A percentile compares a stretch with the other conserved stretches of the same genome.
Conservation (phyloP, 2,888 invertebrate species). For the Caenorhabditis panamensis region DNA sequence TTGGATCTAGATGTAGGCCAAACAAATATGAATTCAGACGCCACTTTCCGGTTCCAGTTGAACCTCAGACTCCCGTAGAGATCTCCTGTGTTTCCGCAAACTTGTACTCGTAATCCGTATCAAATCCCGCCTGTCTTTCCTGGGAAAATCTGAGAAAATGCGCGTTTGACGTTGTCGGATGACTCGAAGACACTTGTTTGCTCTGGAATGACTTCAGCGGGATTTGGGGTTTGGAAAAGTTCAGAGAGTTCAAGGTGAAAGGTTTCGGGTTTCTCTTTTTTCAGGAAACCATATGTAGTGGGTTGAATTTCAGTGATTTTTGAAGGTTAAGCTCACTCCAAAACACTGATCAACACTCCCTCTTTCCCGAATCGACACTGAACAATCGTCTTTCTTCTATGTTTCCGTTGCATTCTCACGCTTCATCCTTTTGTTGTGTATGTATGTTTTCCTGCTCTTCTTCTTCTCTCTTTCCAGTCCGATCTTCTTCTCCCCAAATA, state of each 20-base stretch:
- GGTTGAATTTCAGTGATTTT: constrained; percentile 28
- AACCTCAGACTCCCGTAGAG: too few species aligned
- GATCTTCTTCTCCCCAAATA: constrained; percentile 25
- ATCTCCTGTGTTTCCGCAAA: not conserved
- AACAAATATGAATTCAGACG: constrained; percentile 57
- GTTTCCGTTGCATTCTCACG: constrained; percentile 6
- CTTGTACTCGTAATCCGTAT: constrained; percentile 4
- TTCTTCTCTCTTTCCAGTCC: not conserved
- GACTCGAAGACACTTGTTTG: not conserved
- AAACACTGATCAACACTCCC: too few species aligned
- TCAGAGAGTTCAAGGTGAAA: constrained; percentile 23
- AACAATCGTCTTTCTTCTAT: too few species aligned
- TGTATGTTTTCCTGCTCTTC: too few species aligned
- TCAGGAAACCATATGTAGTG: not conserved
- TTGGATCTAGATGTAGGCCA: constrained; percentile 24
- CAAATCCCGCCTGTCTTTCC: constrained; percentile 6
- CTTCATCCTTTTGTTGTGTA: constrained; percentile 27
- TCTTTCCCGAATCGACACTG: too few species aligned
- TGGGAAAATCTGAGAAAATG: not conserved
- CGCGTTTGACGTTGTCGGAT: not conserved
- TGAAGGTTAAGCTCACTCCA: constrained; percentile 10
- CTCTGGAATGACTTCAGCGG: too few species aligned
- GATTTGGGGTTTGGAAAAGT: not conserved
- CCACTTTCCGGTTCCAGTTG: constrained; percentile 50
- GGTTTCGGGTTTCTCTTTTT: constrained; percentile 8